Conservation (phyloP, 1,140 invertebrate species). For the Archivesica marissinica region DNA sequence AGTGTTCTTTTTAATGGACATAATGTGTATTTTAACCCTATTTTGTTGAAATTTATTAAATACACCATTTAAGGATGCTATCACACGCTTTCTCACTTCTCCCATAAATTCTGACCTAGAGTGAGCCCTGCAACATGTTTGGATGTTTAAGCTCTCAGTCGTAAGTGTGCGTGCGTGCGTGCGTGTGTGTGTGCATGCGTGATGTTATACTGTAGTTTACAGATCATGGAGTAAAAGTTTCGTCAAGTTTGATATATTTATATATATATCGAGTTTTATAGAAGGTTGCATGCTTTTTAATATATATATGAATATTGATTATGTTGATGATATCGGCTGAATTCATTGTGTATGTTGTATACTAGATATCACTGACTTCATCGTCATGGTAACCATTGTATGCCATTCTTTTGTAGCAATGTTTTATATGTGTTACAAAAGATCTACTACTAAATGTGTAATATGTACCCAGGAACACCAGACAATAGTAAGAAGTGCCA, state of each 20-base stretch:
- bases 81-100: too few species aligned
- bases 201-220: constrained; percentile 41
- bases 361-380: constrained; percentile 1
- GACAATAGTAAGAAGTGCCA: not conserved
- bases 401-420: constrained; percentile 7
- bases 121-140: too few species aligned
- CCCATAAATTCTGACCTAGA: too few species aligned
- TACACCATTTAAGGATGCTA: too few species aligned
- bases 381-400: not conserved
- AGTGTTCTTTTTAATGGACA: too few species aligned
- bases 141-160: constrained; percentile 30
- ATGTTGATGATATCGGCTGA: too few species aligned
- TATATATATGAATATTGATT: constrained; percentile 42
- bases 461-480: not conserved
- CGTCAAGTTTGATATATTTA: constrained; percentile 45
- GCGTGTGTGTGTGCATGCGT: too few species aligned
- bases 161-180: constrained; percentile 33
- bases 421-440: constrained; percentile 14
- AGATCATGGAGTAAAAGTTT: constrained; percentile 36
- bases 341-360: too few species aligned
- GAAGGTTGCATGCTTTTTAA: constrained; percentile 39
- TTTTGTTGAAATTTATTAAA: too few species aligned
- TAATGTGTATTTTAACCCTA: too few species aligned
- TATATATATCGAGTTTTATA: constrained; percentile 44
- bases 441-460: not conserved